A percentile compares a stretch with the other conserved stretches of the same genome.
Evolutionary conservation across 2,888 invertebrate genomes (phyloP).

Genomic region (Eretmocerus hayati): DNA sequence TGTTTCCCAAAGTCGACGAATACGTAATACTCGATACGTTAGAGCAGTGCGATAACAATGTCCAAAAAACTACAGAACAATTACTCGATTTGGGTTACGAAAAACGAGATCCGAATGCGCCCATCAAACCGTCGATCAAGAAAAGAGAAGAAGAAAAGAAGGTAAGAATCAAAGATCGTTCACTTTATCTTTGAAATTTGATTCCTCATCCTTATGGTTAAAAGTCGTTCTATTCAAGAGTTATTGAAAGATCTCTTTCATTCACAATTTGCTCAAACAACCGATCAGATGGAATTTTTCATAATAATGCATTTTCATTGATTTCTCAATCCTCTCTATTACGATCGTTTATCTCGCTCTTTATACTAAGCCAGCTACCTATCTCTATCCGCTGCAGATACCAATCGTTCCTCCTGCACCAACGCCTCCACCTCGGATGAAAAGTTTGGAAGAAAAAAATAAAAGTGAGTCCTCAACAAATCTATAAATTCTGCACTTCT

Average conservation of each 20-base stretch:
- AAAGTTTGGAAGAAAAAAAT: constrained; percentile 63
- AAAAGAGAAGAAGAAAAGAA: constrained; percentile 46
- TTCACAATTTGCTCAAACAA: not conserved
- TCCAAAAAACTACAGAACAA: constrained; percentile 78
- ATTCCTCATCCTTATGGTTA: too few relatives aligned
- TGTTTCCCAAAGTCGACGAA: constrained; percentile 87
- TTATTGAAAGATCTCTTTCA: too few relatives aligned
- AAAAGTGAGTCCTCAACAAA: constrained; percentile 50
- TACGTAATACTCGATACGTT: constrained; percentile 76
- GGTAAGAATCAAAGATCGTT: too few relatives aligned
- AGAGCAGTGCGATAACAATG: constrained; percentile 82
- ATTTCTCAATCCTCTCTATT: not conserved
- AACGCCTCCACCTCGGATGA: constrained; percentile 58
- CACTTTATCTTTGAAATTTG: too few relatives aligned
- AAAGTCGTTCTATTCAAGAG: too few relatives aligned
- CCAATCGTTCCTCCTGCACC: constrained; percentile 25
- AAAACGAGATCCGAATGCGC: constrained; percentile 62
- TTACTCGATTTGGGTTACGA: constrained; percentile 73
- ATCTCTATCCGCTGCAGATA: constrained; percentile 6
- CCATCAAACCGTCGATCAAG: constrained; percentile 50
- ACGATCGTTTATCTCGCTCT: not conserved
- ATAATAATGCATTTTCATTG: not conserved
- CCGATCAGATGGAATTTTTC: not conserved
- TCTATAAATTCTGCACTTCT: not conserved
- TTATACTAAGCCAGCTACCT: not conserved